Base-by-base conservation (phyloP, 2,888 invertebrate genomes). In the Embidobia sp. region DNA sequence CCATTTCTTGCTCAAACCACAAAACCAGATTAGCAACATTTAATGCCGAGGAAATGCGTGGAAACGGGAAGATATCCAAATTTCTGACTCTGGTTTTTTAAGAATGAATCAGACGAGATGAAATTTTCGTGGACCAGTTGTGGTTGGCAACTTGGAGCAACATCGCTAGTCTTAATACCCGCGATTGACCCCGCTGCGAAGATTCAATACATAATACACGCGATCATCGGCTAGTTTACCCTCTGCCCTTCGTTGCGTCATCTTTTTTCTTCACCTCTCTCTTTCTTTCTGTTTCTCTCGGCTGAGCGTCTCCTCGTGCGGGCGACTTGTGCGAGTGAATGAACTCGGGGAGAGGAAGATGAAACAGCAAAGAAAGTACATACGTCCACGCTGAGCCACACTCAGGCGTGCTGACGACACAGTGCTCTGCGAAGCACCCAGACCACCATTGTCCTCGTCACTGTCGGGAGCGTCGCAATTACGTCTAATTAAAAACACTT, bases 401-500 rank as follows among this genome's bases (percentile, higher is more conserved):
- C 64, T 73, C 42, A n/a, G 51, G 63, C 40, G 67, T 35, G 40
- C 53, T 51, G 46, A 31, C 53, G 40, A n/a, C n/a, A 46, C 26
- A 46, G 51, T 51, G 19, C 67, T 49, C 26, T 11, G 29, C 33
- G 33, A 49, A 35, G 48, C 69, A 44, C 42, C 53, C 59, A 70
- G 61, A 6, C 49, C 35, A 59, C 48, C 63, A 69, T 69, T 48
- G 53, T 76, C 46, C 37, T 37, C 76, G 63, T 59, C 64, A 37
- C 64, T 31, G 63, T 10, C 51, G 51, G 53, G 63, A 40, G 51
- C 35, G 19, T 48, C 44, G 26, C 57, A 80, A 81, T 81, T 79
- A 72, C 70, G 33, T 46, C 66, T 79, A 79, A 80, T 80, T 80
- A 79, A 79, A 79, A 79, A 77, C 79, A 80, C 79, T 80, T 75